phyloP scores from a whole-genome alignment of 2,797 vertebrate species.

The Paratrypauchen microcephalus region DNA sequence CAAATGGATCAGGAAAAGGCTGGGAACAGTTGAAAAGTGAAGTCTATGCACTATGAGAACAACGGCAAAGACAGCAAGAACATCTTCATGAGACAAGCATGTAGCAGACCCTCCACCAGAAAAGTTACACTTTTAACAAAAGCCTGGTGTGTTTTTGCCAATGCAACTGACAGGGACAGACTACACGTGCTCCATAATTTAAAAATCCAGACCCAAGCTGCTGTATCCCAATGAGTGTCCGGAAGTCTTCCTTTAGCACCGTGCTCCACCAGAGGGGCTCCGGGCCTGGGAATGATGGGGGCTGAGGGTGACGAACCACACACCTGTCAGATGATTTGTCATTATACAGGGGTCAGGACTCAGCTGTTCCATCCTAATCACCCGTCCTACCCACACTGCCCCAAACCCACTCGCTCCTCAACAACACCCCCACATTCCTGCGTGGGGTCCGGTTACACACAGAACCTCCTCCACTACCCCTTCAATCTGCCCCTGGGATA shows the following conservation, averaged over 20 bases:
- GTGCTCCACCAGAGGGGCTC: conserved; percentile 66
- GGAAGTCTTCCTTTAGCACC: conserved; percentile 80
- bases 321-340: conserved; percentile 88
- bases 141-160: conserved; percentile 28
- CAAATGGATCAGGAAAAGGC: conserved; percentile 50
- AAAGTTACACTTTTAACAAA: neutral
- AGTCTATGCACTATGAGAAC: neutral
- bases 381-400: conserved; percentile 67
- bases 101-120: neutral
- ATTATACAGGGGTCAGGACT: conserved; percentile 82
- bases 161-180: conserved; percentile 31
- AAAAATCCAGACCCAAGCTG: conserved; percentile 46
- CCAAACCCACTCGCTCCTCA: conserved; percentile 64
- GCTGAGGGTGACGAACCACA: conserved; percentile 60
- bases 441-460: conserved; percentile 77
- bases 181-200: conserved; percentile 33
- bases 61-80: neutral
- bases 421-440: conserved; percentile 74
- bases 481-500: conserved; percentile 68
- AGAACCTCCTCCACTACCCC: conserved; percentile 66
- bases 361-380: conserved; percentile 88
- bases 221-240: conserved; percentile 46
- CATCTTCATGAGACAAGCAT: neutral
- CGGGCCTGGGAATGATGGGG: conserved; percentile 59
- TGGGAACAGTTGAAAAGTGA: neutral